Conservation (phyloP, 2,888 invertebrate genomes). For the Phalangium opilio region DNA sequence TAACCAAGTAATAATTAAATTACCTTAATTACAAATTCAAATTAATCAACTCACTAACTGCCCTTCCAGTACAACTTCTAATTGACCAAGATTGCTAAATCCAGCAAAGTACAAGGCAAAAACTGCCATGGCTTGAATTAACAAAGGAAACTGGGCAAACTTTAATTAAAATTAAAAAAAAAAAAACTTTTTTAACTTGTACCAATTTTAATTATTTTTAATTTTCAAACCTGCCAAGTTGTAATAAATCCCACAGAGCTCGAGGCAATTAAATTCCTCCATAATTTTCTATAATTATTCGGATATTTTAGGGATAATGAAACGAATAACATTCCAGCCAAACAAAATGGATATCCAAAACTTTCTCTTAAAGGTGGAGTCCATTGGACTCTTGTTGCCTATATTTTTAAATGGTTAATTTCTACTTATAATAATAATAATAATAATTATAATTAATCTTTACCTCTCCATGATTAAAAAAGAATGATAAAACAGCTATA, state of each 20-base stretch:
- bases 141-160: slow-evolving; percentile 65
- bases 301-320: slow-evolving; percentile 6
- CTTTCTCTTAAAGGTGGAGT: slow-evolving; percentile 72
- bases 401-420: slow-evolving; percentile 8
- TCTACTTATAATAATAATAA: background rate
- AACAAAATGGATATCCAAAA: slow-evolving; percentile 62
- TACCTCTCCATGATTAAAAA: slow-evolving; percentile 65
- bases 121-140: slow-evolving; percentile 56
- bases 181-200: slow-evolving; percentile 36
- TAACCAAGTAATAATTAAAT: background rate
- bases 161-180: slow-evolving; percentile 59
- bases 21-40: too few species aligned
- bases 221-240: slow-evolving; percentile 10
- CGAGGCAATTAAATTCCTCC: background rate
- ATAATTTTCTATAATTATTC: background rate
- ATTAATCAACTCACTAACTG: slow-evolving; percentile 31
- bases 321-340: slow-evolving; percentile 44
- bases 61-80: slow-evolving; percentile 33
- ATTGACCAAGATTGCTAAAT: slow-evolving; percentile 27
- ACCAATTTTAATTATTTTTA: background rate
- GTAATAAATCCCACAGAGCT: background rate
- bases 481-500: slow-evolving; percentile 51
- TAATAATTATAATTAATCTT: slow-evolving; percentile 2
- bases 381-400: slow-evolving; percentile 64
- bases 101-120: slow-evolving; percentile 47